These are phyloP conservation scores for Apocrypta bakeri DNA, from an alignment of 1,140 invertebrate species.

Conservation along the genomic window DNA sequence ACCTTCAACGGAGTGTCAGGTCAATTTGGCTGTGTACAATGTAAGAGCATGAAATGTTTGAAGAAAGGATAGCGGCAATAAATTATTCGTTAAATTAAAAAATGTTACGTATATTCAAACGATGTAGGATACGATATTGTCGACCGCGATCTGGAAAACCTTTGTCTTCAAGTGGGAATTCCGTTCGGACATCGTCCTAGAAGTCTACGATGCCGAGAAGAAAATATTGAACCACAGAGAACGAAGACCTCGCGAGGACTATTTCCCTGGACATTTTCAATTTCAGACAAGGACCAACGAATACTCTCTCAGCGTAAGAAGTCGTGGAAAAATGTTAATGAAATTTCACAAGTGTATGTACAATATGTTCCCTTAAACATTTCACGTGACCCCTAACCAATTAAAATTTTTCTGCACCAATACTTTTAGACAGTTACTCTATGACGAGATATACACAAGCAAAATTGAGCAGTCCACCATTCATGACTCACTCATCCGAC, in stretches of 20 bases:
- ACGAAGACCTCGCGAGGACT: neutral
- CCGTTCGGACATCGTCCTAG: neutral
- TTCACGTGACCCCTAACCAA: neutral
- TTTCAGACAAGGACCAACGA: neutral
- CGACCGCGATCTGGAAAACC: constrained; percentile 32
- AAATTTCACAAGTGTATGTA: constrained; percentile 45
- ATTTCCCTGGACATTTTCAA: neutral
- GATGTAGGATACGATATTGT: constrained; percentile 12
- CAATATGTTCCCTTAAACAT: neutral
- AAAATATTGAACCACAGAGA: constrained; percentile 1
- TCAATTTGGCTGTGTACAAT: neutral
- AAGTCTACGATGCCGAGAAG: constrained; percentile 6
- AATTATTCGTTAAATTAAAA: too few relatives aligned
- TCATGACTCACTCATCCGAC: neutral
- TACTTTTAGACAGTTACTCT: constrained; percentile 40
- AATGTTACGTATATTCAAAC: neutral
- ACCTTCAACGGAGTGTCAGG: neutral
- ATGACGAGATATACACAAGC: constrained; percentile 18
- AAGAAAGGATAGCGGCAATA: too few relatives aligned
- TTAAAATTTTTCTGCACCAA: neutral
- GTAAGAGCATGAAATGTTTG: too few relatives aligned
- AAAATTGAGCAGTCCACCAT: constrained; percentile 33
- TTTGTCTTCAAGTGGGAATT: constrained; percentile 44
- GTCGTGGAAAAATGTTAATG: constrained; percentile 3
- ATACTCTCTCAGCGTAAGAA: constrained; percentile 28